phyloP scores from a whole-genome alignment of 1,140 invertebrate species.

The Drosophila carrolli region DNA sequence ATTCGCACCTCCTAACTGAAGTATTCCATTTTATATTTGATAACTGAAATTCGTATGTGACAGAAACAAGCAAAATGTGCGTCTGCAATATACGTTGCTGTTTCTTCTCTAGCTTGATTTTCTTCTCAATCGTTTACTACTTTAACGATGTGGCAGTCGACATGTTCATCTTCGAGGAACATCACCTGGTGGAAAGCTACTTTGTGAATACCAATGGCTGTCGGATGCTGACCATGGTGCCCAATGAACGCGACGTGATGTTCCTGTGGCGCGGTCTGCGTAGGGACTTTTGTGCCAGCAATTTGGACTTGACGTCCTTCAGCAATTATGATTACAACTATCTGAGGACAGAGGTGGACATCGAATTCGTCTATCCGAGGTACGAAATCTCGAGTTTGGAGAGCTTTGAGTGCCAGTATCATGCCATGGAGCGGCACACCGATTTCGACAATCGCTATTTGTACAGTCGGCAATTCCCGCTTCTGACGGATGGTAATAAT shows the following conservation, averaged over 20 bases:
- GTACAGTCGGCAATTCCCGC: slow-evolving; percentile 1
- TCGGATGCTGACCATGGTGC: slow-evolving; percentile 16
- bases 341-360: neutral
- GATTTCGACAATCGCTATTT: slow-evolving; percentile 23
- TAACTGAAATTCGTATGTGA: neutral
- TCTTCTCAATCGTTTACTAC: slow-evolving; percentile 10
- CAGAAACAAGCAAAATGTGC: neutral
- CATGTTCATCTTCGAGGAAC: slow-evolving; percentile 2
- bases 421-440: slow-evolving; percentile 9
- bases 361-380: neutral
- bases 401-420: slow-evolving; percentile 16
- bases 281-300: neutral
- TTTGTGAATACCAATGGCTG: slow-evolving; percentile 22
- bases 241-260: neutral
- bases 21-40: no score
- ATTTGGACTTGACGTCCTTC: slow-evolving; percentile 2
- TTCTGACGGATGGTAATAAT: neutral
- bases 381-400: neutral
- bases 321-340: slow-evolving; percentile 13
- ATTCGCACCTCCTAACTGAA: neutral
- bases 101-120: slow-evolving; percentile 4
- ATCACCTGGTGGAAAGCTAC: neutral
- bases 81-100: slow-evolving; percentile 4
- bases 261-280: neutral
- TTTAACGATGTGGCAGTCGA: slow-evolving; percentile 16